phyloP scores from a whole-genome alignment of 92 coral and sea anemone genomes.

The Muricea muricata region DNA sequence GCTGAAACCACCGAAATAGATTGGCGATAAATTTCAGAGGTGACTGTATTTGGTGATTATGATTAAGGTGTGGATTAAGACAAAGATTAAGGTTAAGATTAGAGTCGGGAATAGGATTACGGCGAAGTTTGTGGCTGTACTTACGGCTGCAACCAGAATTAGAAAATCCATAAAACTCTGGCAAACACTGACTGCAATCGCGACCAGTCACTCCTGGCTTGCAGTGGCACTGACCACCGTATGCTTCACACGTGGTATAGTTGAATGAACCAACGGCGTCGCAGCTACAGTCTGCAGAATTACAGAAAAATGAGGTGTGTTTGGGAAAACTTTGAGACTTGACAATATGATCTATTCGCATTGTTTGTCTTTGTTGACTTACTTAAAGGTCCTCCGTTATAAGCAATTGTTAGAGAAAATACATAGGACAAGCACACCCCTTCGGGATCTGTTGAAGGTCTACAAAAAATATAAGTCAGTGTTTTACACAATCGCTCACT shows the following conservation, averaged over 20 bases:
- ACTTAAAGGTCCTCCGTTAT: constrained; percentile 74
- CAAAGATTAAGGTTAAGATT: too few species aligned
- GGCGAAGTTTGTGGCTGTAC: too few species aligned
- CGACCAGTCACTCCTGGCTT: constrained; percentile 92
- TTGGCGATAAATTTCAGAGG: too few species aligned
- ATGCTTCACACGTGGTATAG: constrained; percentile 64
- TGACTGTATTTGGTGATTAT: too few species aligned
- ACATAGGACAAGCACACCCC: constrained; percentile 57
- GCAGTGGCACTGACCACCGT: constrained; percentile 81
- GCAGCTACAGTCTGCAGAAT: constrained; percentile 86
- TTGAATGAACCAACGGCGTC: constrained; percentile 73
- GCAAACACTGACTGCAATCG: constrained; percentile 87
- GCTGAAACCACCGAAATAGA: too few species aligned
- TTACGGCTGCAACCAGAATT: constrained; percentile 77
- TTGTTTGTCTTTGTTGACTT: too few species aligned
- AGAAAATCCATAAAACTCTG: constrained; percentile 81
- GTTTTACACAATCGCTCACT: neutral
- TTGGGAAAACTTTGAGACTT: too few species aligned
- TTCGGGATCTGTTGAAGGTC: neutral
- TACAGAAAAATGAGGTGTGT: too few species aligned
- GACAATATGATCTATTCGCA: too few species aligned
- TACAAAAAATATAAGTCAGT: constrained; percentile 10
- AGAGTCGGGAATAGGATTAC: too few species aligned
- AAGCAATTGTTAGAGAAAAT: constrained; percentile 74
- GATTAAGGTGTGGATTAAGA: too few species aligned